Evolutionary conservation across 2,888 invertebrate genomes (phyloP), one percentile per base, ranked within the genome.

Genomic region (Chrysodeixis includens): DNA sequence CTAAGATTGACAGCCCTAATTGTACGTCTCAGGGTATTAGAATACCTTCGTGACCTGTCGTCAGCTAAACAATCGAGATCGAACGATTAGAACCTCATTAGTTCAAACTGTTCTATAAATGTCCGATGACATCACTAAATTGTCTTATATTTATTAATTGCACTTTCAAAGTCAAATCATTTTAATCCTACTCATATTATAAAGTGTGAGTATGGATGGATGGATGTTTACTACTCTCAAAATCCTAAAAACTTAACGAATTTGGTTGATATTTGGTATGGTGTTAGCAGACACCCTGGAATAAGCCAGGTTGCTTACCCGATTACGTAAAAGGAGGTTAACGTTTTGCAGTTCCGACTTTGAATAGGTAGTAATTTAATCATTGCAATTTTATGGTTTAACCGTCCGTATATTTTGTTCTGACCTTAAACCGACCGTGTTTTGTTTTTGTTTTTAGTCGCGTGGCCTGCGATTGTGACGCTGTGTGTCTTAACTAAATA

Each of bases 31-130:
- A 69, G 69, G 79, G 79, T 77, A 81, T 83, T 78, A 78, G 74
- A 82, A 79, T 82, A 82, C 79, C 81, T 82, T 90, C 89, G 89
- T 88, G 88, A 88, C 87, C 87, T 67, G 84, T 83, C 83, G 76
- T 40, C 40, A 60, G 75, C 71, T 70, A 76, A 83, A 83, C 79
- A 82, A 86, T 88, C 74, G 79, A 83, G 82, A 88, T 83, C 76
- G 62, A 73, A 63, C 66, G 81, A 86, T 88, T 81, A 84, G 76
- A 82, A 72, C 60, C 66, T 64, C 66, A 78, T 81, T 77, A 78
- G 79, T 75, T 73, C 67, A 74, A 78, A 80, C 64, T 61, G 75
- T 76, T 76, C 76, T 78, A 76, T 68, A 73, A 77, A 69, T 75
- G 62, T 44, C 59, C 66, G 65, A 79, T 74, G 76, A 75, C 70